phyloP scores from a whole-genome alignment of 2,113 vertebrate genomes.

The Alligator sinensis region DNA sequence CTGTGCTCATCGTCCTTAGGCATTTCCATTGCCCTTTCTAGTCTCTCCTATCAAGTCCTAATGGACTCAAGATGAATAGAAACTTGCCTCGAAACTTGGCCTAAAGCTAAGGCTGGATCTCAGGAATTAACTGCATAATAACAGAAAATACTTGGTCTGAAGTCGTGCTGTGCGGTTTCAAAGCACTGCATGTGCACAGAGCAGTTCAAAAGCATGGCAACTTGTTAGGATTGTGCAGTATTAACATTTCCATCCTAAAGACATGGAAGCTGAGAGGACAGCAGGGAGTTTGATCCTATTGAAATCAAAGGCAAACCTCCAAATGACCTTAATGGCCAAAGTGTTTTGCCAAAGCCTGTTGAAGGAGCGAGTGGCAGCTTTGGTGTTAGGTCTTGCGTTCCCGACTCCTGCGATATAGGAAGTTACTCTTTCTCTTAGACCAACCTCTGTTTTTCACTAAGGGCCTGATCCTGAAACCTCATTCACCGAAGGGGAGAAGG shows the following conservation, averaged over 20 bases:
- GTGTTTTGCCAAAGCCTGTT: background rate
- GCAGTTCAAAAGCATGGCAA: background rate
- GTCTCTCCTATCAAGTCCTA: background rate
- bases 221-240: background rate
- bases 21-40: too few species aligned
- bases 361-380: background rate
- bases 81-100: background rate
- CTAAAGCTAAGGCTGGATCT: background rate
- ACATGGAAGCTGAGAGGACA: background rate
- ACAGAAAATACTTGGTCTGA: background rate
- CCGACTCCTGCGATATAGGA: too few species aligned
- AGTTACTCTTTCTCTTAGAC: background rate
- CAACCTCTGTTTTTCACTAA: background rate
- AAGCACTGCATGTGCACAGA: background rate
- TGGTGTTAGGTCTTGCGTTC: background rate
- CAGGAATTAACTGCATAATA: background rate
- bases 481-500: background rate
- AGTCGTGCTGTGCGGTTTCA: background rate
- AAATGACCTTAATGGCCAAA: background rate
- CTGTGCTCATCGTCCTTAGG: background rate
- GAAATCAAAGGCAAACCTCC: background rate
- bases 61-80: background rate
- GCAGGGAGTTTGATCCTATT: background rate
- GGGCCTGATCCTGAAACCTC: background rate
- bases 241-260: background rate